Conservation (phyloP, 2,888 invertebrate species). For the Myopa tessellatipennis region DNA sequence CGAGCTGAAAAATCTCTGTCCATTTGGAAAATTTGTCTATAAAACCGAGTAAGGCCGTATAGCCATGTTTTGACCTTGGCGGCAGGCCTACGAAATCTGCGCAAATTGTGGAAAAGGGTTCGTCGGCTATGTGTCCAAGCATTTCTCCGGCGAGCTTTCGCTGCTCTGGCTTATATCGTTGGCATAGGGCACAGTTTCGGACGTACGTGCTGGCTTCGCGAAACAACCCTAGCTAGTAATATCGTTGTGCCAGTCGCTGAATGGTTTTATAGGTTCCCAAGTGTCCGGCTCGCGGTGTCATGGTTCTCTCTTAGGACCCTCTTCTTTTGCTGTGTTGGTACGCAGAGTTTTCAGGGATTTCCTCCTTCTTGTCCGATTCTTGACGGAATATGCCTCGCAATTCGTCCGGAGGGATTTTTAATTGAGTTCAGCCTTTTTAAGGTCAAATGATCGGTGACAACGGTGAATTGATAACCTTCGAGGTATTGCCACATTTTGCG, state of each 20-base stretch:
- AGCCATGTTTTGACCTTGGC: constrained; percentile 11
- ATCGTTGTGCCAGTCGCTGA: not conserved
- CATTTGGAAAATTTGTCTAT: constrained; percentile 13
- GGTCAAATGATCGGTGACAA: constrained; percentile 40
- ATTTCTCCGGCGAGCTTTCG: not conserved
- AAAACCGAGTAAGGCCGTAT: not conserved
- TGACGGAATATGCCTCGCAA: constrained; percentile 3
- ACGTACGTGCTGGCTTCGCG: constrained; percentile 10
- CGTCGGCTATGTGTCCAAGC: not conserved
- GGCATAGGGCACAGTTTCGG: not conserved
- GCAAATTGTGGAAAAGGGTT: not conserved
- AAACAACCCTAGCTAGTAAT: constrained; percentile 19
- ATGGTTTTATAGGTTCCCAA: constrained; percentile 3
- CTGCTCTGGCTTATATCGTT: not conserved
- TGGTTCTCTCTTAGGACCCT: constrained; percentile 4
- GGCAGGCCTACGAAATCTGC: constrained; percentile 22
- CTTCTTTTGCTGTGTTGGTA: not conserved
- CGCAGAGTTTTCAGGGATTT: constrained; percentile 19
- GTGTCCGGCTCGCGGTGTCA: not conserved
- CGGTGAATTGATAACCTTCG: constrained; percentile 32
- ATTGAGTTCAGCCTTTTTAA: constrained; percentile 34
- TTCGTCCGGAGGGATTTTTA: constrained; percentile 6
- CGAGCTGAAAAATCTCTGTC: not conserved
- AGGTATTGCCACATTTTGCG: constrained; percentile 41
- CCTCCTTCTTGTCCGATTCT: not conserved